Evolutionary conservation across 2,797 vertebrate genomes (phyloP).

Genomic region (Channa striata): DNA sequence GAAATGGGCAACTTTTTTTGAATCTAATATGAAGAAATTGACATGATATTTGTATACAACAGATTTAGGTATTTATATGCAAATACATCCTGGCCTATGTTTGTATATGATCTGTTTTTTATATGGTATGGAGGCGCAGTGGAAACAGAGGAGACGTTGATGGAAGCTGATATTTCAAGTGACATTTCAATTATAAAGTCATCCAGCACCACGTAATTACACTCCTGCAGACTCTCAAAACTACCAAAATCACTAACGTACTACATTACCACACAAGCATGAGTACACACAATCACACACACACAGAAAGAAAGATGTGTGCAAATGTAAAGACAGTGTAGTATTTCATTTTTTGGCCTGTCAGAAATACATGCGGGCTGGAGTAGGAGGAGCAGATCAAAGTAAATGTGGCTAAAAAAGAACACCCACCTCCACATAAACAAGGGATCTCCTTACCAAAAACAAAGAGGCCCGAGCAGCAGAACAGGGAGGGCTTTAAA

Average conservation of each 20-base stretch:
- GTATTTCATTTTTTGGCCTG: conserved; percentile 11
- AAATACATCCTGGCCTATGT: too few relatives aligned
- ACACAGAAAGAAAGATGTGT: conserved; percentile 31
- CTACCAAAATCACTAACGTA: conserved; percentile 16
- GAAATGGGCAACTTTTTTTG: background rate
- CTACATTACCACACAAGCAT: conserved; percentile 12
- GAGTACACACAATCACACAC: background rate
- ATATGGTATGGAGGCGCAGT: too few relatives aligned
- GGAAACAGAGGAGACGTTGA: conserved; percentile 6
- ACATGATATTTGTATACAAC: conserved; percentile 2
- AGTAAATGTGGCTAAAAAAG: conserved; percentile 72
- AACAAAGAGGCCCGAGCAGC: conserved; percentile 72
- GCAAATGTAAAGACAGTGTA: background rate
- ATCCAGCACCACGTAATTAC: conserved; percentile 30
- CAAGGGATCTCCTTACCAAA: conserved; percentile 83
- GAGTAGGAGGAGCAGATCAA: conserved; percentile 73
- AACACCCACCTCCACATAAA: conserved; percentile 81
- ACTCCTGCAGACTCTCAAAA: conserved; percentile 29
- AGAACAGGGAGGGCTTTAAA: conserved; percentile 64
- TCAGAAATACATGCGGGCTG: conserved; percentile 23
- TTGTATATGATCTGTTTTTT: too few relatives aligned
- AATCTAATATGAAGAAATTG: background rate
- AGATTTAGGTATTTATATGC: too few relatives aligned
- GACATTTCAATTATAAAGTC: conserved; percentile 39
- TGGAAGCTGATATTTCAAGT: conserved; percentile 29